Conservation (phyloP, 2,888 invertebrate species). For the Bombyx huttoni region DNA sequence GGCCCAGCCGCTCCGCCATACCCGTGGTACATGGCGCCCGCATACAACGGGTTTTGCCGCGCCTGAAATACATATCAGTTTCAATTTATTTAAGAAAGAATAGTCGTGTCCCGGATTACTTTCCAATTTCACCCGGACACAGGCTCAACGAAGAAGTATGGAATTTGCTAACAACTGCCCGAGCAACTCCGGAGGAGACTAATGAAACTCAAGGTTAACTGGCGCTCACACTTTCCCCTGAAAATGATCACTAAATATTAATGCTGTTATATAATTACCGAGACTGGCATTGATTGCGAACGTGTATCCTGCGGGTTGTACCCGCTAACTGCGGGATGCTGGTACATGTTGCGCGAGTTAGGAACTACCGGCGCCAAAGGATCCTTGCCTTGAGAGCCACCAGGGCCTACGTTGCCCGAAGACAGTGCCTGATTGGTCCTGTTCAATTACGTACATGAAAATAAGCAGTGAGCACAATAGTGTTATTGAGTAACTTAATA, state of each 20-base stretch:
- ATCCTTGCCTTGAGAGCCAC: conserved; percentile 59
- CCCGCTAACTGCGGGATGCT: conserved; percentile 54
- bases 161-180: too few species aligned
- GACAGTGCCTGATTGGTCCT: conserved; percentile 60
- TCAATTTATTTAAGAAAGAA: conserved; percentile 6
- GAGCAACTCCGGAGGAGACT: too few species aligned
- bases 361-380: conserved; percentile 54
- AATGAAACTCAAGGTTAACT: too few species aligned
- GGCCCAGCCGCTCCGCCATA: conserved; percentile 51
- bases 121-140: too few species aligned
- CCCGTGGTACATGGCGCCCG: conserved; percentile 69
- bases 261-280: conserved; percentile 30
- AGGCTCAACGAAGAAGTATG: too few species aligned
- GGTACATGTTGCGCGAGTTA: conserved; percentile 50
- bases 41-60: conserved; percentile 70
- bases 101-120: too few species aligned
- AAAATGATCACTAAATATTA: too few species aligned
- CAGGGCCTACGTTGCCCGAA: conserved; percentile 43
- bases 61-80: conserved; percentile 42
- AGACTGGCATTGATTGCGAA: conserved; percentile 47
- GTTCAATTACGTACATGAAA: conserved; percentile 12
- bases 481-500: too few species aligned
- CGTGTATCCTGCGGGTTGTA: conserved; percentile 60
- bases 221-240: too few species aligned
- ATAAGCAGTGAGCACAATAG: not conserved